Percentiles rank a stretch among this genome's conserved stretches.
Evolutionary conservation across 2,797 vertebrate genomes (phyloP).

Genomic region (Phataginus tricuspis): DNA sequence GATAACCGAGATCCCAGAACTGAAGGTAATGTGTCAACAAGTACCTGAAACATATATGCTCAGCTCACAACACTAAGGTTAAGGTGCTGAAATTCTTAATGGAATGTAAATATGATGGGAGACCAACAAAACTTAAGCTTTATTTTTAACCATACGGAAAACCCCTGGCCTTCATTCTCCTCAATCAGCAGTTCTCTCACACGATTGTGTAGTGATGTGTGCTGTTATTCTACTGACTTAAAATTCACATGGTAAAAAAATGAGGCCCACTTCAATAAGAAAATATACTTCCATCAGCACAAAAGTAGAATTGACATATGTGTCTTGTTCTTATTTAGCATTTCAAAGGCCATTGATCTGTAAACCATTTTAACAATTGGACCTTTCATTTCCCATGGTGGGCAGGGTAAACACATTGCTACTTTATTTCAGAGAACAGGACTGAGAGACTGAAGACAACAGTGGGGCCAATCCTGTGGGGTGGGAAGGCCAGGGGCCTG

Average conservation of each 20-base stretch:
- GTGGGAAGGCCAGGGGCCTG: neutral
- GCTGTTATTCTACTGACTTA: neutral
- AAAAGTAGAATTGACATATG: neutral
- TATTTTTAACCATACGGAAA: neutral
- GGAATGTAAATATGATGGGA: neutral
- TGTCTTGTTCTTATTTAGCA: neutral
- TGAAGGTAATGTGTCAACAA: neutral
- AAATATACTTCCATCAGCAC: neutral
- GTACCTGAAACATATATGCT: neutral
- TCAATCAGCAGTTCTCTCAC: neutral
- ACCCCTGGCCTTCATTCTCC: neutral
- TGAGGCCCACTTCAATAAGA: neutral
- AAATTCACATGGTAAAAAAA: neutral
- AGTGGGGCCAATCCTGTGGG: neutral
- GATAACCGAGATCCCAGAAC: neutral
- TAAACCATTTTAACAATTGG: constrained; percentile 24
- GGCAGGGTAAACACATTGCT: neutral
- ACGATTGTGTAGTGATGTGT: neutral
- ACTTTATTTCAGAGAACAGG: neutral
- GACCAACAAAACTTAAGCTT: neutral
- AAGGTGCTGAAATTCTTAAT: neutral
- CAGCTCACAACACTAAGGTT: neutral
- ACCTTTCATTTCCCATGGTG: neutral
- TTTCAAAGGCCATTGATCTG: constrained; percentile 11
- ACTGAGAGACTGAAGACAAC: neutral